Evolutionary conservation across 1,140 invertebrate species (phyloP).

Genomic region (Psilanteris sp.): DNA sequence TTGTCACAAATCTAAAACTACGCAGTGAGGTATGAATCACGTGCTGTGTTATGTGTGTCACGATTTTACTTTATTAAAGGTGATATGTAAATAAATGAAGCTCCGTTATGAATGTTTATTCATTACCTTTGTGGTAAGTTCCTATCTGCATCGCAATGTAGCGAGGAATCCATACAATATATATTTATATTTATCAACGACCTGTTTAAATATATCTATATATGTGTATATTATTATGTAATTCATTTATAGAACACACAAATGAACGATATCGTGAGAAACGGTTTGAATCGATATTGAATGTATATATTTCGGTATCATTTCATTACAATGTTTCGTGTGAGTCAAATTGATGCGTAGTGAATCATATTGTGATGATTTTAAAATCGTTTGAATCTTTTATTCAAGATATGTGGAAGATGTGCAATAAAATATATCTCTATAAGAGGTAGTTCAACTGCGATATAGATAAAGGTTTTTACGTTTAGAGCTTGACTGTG

Average conservation of each 20-base stretch:
- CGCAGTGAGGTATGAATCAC: not conserved
- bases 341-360: slow-evolving; percentile 2
- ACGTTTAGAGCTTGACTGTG: slow-evolving; percentile 5
- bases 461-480: slow-evolving; percentile 33
- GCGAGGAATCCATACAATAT: slow-evolving; percentile 37
- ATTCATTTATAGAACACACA: slow-evolving; percentile 8
- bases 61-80: slow-evolving; percentile 24
- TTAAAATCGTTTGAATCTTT: slow-evolving; percentile 10
- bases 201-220: slow-evolving; percentile 16
- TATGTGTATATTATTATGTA: slow-evolving; percentile 24
- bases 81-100: slow-evolving; percentile 36
- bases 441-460: slow-evolving; percentile 17
- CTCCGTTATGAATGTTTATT: slow-evolving; percentile 36
- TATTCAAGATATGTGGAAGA: slow-evolving; percentile 19
- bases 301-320: slow-evolving; percentile 35
- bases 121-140: slow-evolving; percentile 45
- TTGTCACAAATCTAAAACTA: too few relatives aligned
- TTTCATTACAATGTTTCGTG: slow-evolving; percentile 17
- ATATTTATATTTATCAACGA: slow-evolving; percentile 31
- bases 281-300: slow-evolving; percentile 15
- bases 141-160: slow-evolving; percentile 47
- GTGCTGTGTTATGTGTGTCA: slow-evolving; percentile 24
- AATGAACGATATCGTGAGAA: not conserved
- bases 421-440: slow-evolving; percentile 47
- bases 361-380: slow-evolving; percentile 33